Percentiles rank a stretch among this genome's conserved stretches.
phyloP scores from a whole-genome alignment of 2,113 vertebrate genomes.

The Xiphophorus hellerii region DNA sequence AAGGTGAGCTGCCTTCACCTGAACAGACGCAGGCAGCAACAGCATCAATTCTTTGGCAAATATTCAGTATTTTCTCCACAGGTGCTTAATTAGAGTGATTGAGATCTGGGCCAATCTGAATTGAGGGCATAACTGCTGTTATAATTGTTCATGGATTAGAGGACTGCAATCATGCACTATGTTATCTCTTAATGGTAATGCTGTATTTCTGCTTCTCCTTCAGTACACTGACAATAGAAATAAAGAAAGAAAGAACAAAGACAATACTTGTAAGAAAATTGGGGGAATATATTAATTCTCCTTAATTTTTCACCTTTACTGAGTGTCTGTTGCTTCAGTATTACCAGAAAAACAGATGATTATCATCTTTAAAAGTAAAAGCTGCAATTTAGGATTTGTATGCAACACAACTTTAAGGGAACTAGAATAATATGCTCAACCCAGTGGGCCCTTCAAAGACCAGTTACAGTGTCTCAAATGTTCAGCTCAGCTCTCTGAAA shows the following conservation, averaged over 20 bases:
- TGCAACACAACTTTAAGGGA: too few species aligned
- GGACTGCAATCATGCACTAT: not conserved
- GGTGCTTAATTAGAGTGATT: slow-evolving; percentile 20
- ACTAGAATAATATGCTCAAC: not conserved
- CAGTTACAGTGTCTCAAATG: not conserved
- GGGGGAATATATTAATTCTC: not conserved
- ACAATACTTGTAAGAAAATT: not conserved
- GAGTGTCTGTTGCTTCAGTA: not conserved
- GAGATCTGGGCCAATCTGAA: slow-evolving; percentile 8
- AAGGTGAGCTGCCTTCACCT: slow-evolving; percentile 6
- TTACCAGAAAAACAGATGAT: not conserved
- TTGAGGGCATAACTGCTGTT: not conserved
- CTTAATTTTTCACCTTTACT: not conserved
- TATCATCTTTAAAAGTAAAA: not conserved
- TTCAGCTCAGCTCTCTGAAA: not conserved
- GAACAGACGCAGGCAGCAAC: not conserved
- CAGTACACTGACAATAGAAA: not conserved
- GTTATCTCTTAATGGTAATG: not conserved
- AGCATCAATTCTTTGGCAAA: not conserved
- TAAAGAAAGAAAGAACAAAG: not conserved
- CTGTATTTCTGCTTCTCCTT: slow-evolving; percentile 3
- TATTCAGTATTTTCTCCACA: slow-evolving; percentile 21
- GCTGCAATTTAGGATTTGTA: not conserved
- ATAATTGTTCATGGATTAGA: not conserved
- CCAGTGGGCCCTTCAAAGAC: not conserved